Evolutionary conservation across 2,797 vertebrate species (phyloP).

Genomic region (Ambastaia sidthimunki): DNA sequence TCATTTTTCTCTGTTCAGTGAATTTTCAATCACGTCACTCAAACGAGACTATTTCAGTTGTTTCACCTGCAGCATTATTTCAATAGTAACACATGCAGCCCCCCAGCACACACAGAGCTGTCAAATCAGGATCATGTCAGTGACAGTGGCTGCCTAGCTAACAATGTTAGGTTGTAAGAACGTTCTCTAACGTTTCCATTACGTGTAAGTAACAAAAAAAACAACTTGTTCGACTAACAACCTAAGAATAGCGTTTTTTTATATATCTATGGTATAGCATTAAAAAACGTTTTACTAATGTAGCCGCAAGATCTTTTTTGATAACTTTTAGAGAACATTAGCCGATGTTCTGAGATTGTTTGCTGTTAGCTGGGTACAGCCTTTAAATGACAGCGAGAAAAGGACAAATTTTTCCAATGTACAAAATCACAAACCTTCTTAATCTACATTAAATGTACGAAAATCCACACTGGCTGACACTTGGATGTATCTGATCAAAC

Average conservation of each 20-base stretch:
- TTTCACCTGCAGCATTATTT: slow-evolving; percentile 41
- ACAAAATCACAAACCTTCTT: neutral
- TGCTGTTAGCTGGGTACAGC: neutral
- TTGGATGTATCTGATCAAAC: slow-evolving; percentile 13
- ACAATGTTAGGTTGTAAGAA: no score
- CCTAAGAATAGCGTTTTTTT: no score
- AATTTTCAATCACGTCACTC: slow-evolving; percentile 45
- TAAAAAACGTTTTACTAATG: no score
- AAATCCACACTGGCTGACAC: slow-evolving; percentile 10
- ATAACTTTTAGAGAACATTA: no score
- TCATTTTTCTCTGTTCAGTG: slow-evolving; percentile 23
- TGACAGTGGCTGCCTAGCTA: neutral
- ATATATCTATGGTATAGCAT: no score
- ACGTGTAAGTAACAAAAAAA: no score
- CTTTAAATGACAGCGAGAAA: slow-evolving; percentile 12
- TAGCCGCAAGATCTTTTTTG: no score
- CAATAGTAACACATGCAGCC: slow-evolving; percentile 42
- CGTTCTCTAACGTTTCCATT: no score
- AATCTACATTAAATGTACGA: neutral
- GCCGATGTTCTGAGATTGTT: no score
- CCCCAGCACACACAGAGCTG: slow-evolving; percentile 38
- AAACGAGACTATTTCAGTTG: slow-evolving; percentile 33
- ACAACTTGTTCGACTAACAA: no score
- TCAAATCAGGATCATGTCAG: slow-evolving; percentile 29
- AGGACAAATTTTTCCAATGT: neutral